Base-by-base conservation (phyloP, 2,113 vertebrate species). In the Oenanthe melanoleuca region DNA sequence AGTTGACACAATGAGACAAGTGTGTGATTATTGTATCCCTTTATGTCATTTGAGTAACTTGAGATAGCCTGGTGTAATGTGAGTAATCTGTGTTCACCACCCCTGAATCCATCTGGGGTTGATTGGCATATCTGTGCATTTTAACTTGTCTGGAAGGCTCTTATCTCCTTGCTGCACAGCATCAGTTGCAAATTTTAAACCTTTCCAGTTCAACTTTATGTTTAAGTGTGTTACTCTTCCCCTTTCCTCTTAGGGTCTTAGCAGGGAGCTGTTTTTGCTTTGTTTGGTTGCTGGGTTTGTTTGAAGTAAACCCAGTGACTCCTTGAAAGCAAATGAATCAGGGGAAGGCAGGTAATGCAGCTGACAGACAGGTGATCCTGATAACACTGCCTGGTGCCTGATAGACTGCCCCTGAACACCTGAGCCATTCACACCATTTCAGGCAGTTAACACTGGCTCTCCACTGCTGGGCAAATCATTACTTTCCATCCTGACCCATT, bases 1-100 rank as follows among this genome's bases (percentile, higher is more conserved):
- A 67, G 73, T 94, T 96, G 97, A 97, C 95, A 97, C 94, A 93
- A 82, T 86, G 93, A 96, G 96, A 96, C 97, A 97, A 96, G 94
- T 94, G 95, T 97, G 94, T 96, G 96, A 97, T 98, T 97, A 97
- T 96, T 95, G 93, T 95, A 96, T 97, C 96, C 70, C 80, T 94
- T 93, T 93, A 80, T 94, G 93, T 96, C 95, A 96, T 96, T 93
- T 91, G 83, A 94, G 86, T 88, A 97, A 96, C 93, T 82, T 42
- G 89, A 97, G 88, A 96, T 91, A 91, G 86, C 90, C 59, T 28
- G 24, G n/a, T 93, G 95, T 89, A 88, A 89, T 40, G 95, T 65
- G 82, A 94, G 89, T 81, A 88, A 93, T 92, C 74, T 81, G 67
- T 65, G 69, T 86, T 95, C 93, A 40, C 94, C 89, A 86, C 87